Percentiles rank a stretch among this genome's conserved stretches.
Conservation (phyloP, 2,113 vertebrate species). For the Ciconia stormi region DNA sequence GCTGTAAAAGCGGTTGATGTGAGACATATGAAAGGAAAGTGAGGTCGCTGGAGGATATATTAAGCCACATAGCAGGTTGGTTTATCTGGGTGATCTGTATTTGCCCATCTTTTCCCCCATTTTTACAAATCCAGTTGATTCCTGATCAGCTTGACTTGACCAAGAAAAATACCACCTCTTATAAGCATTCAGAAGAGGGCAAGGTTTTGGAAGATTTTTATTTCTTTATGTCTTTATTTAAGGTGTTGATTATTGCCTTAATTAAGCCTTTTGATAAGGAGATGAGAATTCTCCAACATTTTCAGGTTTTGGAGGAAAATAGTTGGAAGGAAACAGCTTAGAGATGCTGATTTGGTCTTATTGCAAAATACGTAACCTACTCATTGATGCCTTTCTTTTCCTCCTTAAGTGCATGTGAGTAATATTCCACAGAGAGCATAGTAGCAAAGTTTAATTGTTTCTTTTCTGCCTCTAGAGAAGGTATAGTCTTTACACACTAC, state of each 20-base stretch:
- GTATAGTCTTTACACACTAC: neutral
- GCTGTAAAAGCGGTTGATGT: neutral
- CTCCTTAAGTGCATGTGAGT: neutral
- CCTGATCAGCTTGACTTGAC: neutral
- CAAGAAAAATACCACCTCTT: neutral
- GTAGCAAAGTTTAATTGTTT: neutral
- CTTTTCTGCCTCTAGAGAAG: neutral
- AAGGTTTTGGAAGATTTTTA: neutral
- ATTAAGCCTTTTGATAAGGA: neutral
- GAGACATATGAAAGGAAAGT: neutral
- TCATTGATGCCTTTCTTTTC: neutral
- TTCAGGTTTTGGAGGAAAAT: neutral
- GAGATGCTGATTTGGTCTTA: neutral
- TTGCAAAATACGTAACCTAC: neutral
- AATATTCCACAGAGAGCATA: neutral
- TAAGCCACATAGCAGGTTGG: neutral
- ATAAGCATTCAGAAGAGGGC: neutral
- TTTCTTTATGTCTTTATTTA: neutral
- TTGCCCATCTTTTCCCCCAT: neutral
- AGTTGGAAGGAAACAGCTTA: neutral
- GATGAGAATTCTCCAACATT: neutral
- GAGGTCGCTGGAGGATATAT: neutral
- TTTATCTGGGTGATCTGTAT: neutral
- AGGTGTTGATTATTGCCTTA: neutral
- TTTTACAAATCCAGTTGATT: neutral